These are phyloP conservation scores for Herpailurus yagouaroundi DNA, from an alignment of 2,113 vertebrate species.

Conservation along the genomic window DNA sequence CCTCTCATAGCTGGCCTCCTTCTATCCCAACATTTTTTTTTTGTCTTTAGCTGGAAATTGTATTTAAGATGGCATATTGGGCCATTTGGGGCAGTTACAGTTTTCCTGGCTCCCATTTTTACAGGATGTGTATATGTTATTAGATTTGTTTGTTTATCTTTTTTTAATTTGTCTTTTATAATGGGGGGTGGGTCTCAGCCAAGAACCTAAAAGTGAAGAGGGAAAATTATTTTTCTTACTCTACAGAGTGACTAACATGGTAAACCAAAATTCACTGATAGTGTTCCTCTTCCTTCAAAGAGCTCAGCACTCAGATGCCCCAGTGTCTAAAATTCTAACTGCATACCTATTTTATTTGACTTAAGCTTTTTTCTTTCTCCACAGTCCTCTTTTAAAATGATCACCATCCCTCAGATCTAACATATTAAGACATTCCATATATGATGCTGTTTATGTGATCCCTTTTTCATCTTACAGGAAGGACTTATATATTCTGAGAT, in stretches of 20 bases:
- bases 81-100: neutral
- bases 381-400: neutral
- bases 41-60: neutral
- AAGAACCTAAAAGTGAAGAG: neutral
- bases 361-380: neutral
- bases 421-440: neutral
- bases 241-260: neutral
- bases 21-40: neutral
- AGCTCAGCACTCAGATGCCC: neutral
- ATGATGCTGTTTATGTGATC: neutral
- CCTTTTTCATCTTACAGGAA: neutral
- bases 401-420: neutral
- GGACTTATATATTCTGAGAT: neutral
- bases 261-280: neutral
- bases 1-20: neutral
- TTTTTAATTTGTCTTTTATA: neutral
- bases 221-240: neutral
- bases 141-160: neutral
- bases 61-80: neutral
- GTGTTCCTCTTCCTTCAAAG: neutral
- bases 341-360: neutral
- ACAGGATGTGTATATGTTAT: neutral
- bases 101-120: neutral
- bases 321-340: slow-evolving; percentile 3
- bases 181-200: neutral